Base-by-base conservation (phyloP, 2,888 invertebrate genomes). In the Troglohyphantes excavatus region DNA sequence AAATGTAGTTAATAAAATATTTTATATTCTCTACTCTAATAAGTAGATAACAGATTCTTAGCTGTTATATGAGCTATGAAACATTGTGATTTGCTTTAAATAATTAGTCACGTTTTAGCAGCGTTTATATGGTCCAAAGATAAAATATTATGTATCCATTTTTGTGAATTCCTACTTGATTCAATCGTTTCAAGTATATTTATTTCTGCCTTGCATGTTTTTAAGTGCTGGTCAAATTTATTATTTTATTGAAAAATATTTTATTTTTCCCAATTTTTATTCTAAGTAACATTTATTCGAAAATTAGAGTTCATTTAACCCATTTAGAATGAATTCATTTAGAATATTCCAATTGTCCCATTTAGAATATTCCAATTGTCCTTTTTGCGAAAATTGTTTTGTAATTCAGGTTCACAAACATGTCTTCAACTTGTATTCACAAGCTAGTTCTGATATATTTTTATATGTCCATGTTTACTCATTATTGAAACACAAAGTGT, bases 381-480 rank as follows among this genome's bases (percentile, higher is more conserved):
- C n/a, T 5, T 53, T n/a, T n/a, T 53, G 53, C 53, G n/a, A 53
- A 53, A 2, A 53, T 78, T 23, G 61, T 61, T 13, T 39, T 43
- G 63, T n/a, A 78, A 63, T 39, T 63, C 63, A 17, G 63, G 39
- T 78, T 63, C 39, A 9, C 21, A 78, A 78, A 68, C 19, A 33
- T 29, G 7, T 33, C 63, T 43, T 63, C 26, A 78, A 26, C 78
- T 78, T 26, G 23, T 46, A 33, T 78, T 65, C 19, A 17, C 78
- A 63, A 26, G 65, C 23, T 78, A 72, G 43, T 26, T 46, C 33
- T 33, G 29, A 63, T 78, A 78, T 78, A 78, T 78, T 78, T 78
- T 78, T 63, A 78, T 78, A 78, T 72, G 46, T 43, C 65, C 75
- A 75, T 75, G 65, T 43, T 78, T 78, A 63, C 65, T 78, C 43